phyloP scores from a whole-genome alignment of 2,797 vertebrate species.

The Neosilurus mollespiculum region DNA sequence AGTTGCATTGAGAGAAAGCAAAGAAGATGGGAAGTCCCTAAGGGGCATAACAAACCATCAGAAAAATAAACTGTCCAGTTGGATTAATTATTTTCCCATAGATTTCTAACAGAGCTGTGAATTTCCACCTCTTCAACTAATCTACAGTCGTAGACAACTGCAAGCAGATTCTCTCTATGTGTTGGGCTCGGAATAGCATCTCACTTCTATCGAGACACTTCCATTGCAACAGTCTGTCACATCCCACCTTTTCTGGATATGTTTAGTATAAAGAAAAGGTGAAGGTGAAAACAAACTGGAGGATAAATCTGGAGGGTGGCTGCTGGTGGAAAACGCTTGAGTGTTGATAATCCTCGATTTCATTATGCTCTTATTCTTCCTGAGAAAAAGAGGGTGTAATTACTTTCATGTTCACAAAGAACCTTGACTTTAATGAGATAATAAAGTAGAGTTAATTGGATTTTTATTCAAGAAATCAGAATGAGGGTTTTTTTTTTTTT shows the following conservation, averaged over 20 bases:
- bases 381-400: slow-evolving; percentile 25
- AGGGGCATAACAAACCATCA: background rate
- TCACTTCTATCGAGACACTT: slow-evolving; percentile 21
- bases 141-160: background rate
- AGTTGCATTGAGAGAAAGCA: background rate
- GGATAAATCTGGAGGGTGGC: background rate
- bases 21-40: background rate
- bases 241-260: slow-evolving; percentile 6
- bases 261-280: background rate
- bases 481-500: background rate
- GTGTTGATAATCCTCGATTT: slow-evolving; percentile 20
- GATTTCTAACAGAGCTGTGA: slow-evolving; percentile 13
- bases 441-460: slow-evolving; percentile 32
- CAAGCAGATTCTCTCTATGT: slow-evolving; percentile 9
- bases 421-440: slow-evolving; percentile 27
- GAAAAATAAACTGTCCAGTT: background rate
- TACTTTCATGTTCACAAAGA: slow-evolving; percentile 28
- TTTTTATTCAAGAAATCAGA: slow-evolving; percentile 32
- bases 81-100: background rate
- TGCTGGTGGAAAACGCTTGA: slow-evolving; percentile 6
- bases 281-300: slow-evolving; percentile 36
- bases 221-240: slow-evolving; percentile 27
- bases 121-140: slow-evolving; percentile 9
- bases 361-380: slow-evolving; percentile 21
- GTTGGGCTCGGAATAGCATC: slow-evolving; percentile 29